Conservation (phyloP, 1,140 invertebrate genomes). For the Pogonus chalceus region DNA sequence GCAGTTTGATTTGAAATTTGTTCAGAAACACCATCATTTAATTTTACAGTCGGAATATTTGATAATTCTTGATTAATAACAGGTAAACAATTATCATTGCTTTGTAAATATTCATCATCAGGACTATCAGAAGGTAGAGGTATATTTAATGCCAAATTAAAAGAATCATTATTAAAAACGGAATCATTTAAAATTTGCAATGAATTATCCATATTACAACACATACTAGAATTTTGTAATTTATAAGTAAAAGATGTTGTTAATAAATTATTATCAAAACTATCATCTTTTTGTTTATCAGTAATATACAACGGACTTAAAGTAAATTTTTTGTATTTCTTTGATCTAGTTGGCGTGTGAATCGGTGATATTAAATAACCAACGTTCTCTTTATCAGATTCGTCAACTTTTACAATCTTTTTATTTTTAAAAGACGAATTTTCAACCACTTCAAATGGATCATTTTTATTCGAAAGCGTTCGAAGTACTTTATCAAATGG, state of each 20-base stretch:
- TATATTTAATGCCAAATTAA: background rate
- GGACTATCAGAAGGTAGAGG: background rate
- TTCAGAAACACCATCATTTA: too few species aligned
- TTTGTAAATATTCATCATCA: background rate
- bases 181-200: background rate
- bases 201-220: background rate
- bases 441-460: background rate
- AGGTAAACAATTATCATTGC: background rate
- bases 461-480: background rate
- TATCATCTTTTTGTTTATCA: background rate
- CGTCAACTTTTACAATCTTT: background rate
- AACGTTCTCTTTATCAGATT: background rate
- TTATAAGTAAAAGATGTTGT: background rate
- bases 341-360: background rate
- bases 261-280: background rate
- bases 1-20: too few species aligned
- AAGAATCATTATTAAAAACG: background rate
- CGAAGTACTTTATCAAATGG: constrained; percentile 3
- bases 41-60: too few species aligned
- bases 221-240: background rate
- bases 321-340: background rate
- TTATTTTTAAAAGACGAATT: background rate
- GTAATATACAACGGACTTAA: background rate
- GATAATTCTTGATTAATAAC: background rate
- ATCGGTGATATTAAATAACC: background rate